Conservation (phyloP, 2,888 invertebrate species). For the Brachynemurus nebulosus region DNA sequence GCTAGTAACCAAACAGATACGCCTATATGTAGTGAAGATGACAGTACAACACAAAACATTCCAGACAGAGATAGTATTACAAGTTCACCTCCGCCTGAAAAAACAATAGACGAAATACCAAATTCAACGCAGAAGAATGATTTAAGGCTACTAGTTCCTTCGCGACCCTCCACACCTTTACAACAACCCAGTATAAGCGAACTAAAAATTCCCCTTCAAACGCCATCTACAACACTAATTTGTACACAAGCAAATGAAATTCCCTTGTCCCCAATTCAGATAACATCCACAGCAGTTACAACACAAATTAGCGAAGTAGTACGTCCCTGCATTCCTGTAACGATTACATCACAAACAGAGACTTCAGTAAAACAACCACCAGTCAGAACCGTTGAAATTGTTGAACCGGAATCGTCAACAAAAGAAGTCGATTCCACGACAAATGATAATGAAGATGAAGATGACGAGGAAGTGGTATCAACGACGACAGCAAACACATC, state of each 20-base stretch:
- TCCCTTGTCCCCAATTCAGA: background rate
- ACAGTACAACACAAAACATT: conserved; percentile 28
- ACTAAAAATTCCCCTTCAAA: background rate
- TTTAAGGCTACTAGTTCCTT: too few species aligned
- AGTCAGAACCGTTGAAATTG: conserved; percentile 1
- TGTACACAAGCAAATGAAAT: background rate
- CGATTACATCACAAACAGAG: conserved; percentile 6
- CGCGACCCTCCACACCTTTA: conserved; percentile 5
- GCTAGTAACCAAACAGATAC: conserved; percentile 76
- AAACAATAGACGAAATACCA: too few species aligned
- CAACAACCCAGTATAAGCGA: conserved; percentile 2
- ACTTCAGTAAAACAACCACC: conserved; percentile 6
- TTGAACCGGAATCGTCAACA: conserved; percentile 1
- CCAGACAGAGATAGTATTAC: too few species aligned
- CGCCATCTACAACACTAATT: conserved; percentile 5
- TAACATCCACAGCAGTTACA: background rate
- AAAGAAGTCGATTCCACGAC: conserved; percentile 3
- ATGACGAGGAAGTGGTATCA: background rate
- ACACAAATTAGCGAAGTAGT: background rate
- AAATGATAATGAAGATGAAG: conserved; percentile 7
- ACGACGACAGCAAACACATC: conserved; percentile 8
- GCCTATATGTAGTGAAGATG: conserved; percentile 53
- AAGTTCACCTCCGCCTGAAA: too few species aligned
- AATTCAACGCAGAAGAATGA: conserved; percentile 5
- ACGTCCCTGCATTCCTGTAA: background rate